Evolutionary conservation across 2,797 vertebrate species (phyloP).

Genomic region (Sternotherus odoratus): DNA sequence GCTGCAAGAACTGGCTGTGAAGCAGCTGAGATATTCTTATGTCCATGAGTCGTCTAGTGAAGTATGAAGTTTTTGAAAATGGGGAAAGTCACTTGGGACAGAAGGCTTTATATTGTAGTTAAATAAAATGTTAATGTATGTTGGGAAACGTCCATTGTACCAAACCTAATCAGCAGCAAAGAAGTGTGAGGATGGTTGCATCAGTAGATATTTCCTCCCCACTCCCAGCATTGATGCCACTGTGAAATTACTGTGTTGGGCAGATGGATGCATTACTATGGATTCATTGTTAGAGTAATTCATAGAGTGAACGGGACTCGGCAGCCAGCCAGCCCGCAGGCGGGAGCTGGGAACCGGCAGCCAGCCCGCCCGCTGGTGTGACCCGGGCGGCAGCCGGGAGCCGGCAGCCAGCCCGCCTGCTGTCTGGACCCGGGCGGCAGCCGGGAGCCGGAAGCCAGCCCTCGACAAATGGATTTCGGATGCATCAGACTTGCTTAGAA

Average conservation of each 20-base stretch:
- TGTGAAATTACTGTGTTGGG: not conserved
- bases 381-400: too few species aligned
- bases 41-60: not conserved
- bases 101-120: not conserved
- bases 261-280: not conserved
- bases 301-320: too few species aligned
- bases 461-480: too few species aligned
- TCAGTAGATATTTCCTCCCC: rapidly evolving
- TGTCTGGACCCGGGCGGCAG: too few species aligned
- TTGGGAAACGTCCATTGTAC: rapidly evolving
- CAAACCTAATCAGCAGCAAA: rapidly evolving
- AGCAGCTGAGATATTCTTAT: slow-evolving; percentile 24
- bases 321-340: too few species aligned
- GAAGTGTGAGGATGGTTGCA: not conserved
- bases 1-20: not conserved
- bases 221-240: not conserved
- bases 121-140: not conserved
- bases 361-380: too few species aligned
- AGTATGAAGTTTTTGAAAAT: not conserved
- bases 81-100: not conserved
- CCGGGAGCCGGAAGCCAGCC: too few species aligned
- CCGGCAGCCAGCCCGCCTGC: too few species aligned
- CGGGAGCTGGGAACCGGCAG: too few species aligned
- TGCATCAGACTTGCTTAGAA: too few species aligned
- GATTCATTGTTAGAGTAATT: not conserved